phyloP scores from a whole-genome alignment of 2,113 vertebrate genomes.

The Romanogobio albipinnatus region DNA sequence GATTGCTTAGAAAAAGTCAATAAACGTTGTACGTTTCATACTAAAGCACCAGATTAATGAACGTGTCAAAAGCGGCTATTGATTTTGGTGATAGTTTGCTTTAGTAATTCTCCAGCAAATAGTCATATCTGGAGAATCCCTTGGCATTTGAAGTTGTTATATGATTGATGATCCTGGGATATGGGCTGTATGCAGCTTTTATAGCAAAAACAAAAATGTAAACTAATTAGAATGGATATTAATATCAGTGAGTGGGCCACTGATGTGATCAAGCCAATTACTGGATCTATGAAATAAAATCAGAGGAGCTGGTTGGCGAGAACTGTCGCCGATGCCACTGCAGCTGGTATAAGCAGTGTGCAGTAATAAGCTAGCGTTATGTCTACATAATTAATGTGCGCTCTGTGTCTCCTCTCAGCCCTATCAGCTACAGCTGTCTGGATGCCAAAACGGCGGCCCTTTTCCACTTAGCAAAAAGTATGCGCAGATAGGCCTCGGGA shows the following conservation, averaged over 20 bases:
- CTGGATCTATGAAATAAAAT: conserved; percentile 42
- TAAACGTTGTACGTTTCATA: conserved; percentile 18
- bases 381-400: conserved; percentile 40
- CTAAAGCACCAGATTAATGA: conserved; percentile 36
- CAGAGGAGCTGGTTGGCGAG: conserved; percentile 22
- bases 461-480: conserved; percentile 21
- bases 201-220: conserved; percentile 12
- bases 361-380: conserved; percentile 33
- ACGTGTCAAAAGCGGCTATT: conserved; percentile 35
- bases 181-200: neutral
- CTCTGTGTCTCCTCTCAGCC: conserved; percentile 24
- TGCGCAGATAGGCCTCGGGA: neutral
- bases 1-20: conserved; percentile 36
- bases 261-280: conserved; percentile 36
- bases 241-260: conserved; percentile 30
- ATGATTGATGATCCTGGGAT: conserved; percentile 15
- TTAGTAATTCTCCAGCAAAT: conserved; percentile 40
- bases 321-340: conserved; percentile 29
- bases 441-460: neutral
- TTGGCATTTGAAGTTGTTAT: conserved; percentile 33
- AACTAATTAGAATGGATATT: conserved; percentile 38
- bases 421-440: conserved; percentile 30
- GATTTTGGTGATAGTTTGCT: conserved; percentile 43
- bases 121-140: conserved; percentile 38
- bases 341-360: conserved; percentile 36